Evolutionary conservation across 37 sponge, comb jelly and placozoan species (phyloP), one percentile per base, ranked within the genome.

Genomic region (Dysidea cf. avara): DNA sequence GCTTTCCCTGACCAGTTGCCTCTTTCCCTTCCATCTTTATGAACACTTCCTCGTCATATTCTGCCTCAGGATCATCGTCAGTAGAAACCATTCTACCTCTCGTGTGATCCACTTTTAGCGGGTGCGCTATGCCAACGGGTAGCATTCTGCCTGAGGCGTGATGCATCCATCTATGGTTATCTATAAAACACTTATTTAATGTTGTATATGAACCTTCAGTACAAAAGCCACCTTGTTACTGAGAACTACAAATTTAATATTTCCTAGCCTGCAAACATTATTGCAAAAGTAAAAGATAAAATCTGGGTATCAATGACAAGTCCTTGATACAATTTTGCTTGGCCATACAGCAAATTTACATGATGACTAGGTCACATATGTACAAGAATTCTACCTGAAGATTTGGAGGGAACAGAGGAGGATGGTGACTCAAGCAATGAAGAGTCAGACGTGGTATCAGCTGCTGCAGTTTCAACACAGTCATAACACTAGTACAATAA

Each of bases 101-200:
- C 9, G 46, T 43, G 46, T 43, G 46, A 43, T 43, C 46, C 5
- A 43, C 46, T 43, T 43, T 43, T 9, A 74, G 13, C 3, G 85
- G 85, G 17, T 77, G 85, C 18, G 85, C 78, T 66, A 84, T 71
- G 13, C 84, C 77, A 37, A 83, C 65, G 2, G 84, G 84, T 24
- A 43, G 33, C 49, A 59, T 17, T 47, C 48, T 53, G 16, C 71
- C 70, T 24, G 69, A 57, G 2, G 71, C n/a, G n/a, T 49, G 71
- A 49, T 29, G 53, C 2, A 26, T 2, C 28, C 9, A 25, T 16
- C 16, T 13, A 13, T 31, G 7, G 52, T 28, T 5, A 9, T 24
- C 29, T 39, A 24, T 71, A 43, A 68, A 48, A 38, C 7, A 29
- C 50, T 21, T 20, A 20, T 52, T 71, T 20, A 29, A 37, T 26